phyloP scores from a whole-genome alignment of 2,113 vertebrate genomes.

The Oncorhynchus nerka region DNA sequence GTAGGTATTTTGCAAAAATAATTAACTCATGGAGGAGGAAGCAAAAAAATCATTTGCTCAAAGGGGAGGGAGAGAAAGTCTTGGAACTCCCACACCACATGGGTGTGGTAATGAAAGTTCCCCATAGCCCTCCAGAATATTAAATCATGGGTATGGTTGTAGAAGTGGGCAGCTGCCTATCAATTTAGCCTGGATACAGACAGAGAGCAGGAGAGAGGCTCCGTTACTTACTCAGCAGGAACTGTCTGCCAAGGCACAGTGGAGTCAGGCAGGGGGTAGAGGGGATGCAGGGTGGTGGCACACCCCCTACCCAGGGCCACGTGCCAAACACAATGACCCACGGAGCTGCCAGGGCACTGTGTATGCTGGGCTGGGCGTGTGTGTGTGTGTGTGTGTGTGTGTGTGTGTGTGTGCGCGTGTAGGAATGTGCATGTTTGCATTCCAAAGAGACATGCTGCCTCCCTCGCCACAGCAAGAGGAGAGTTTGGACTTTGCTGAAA shows the following conservation, averaged over 20 bases:
- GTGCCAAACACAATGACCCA: conserved; percentile 74
- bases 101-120: not conserved
- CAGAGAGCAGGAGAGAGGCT: conserved; percentile 10
- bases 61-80: not conserved
- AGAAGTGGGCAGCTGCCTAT: not conserved
- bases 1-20: conserved; percentile 4
- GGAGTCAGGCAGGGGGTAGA: conserved; percentile 55
- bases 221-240: conserved; percentile 68
- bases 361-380: conserved; percentile 20
- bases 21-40: not conserved
- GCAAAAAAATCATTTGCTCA: not conserved
- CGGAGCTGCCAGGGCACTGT: conserved; percentile 63
- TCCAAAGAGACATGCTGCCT: conserved; percentile 56
- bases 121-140: not conserved
- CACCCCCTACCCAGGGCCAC: conserved; percentile 60
- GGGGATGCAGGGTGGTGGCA: conserved; percentile 30
- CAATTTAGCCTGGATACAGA: not conserved
- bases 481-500: not conserved
- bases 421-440: conserved; percentile 56
- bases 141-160: not conserved
- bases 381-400: conserved; percentile 22
- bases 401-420: conserved; percentile 19
- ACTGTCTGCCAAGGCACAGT: conserved; percentile 62
- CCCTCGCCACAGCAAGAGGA: conserved; percentile 40
- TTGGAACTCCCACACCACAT: conserved; percentile 10